A percentile compares a stretch with the other conserved stretches of the same genome.
Conservation (phyloP, 1,140 invertebrate species). For the Drosophila athabasca region DNA sequence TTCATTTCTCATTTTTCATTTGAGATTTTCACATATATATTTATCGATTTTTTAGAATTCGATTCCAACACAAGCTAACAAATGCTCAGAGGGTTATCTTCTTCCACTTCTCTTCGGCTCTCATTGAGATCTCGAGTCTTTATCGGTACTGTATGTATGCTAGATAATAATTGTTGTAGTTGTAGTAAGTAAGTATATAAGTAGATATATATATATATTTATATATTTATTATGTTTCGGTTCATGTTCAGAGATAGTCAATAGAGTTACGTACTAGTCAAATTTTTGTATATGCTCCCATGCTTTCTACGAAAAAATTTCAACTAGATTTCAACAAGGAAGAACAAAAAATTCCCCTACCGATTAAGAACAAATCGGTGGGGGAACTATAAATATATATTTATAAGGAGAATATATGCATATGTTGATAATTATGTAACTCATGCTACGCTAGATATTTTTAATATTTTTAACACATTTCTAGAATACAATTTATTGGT, state of each 20-base stretch:
- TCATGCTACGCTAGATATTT: conserved; percentile 37
- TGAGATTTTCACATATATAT: neutral
- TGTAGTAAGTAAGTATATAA: conserved; percentile 19
- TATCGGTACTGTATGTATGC: conserved; percentile 18
- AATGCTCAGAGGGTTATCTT: conserved; percentile 42
- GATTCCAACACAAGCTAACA: conserved; percentile 18
- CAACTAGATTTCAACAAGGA: conserved; percentile 21
- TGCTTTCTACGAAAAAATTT: conserved; percentile 38
- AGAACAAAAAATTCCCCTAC: conserved; percentile 4
- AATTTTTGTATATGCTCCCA: conserved; percentile 40
- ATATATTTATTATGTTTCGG: neutral
- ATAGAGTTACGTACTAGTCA: conserved; percentile 41
- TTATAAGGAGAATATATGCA: neutral
- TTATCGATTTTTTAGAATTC: neutral
- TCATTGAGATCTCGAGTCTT: conserved; percentile 3
- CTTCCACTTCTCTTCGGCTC: conserved; percentile 46
- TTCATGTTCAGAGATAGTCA: conserved; percentile 33
- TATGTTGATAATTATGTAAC: conserved; percentile 24
- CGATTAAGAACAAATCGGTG: conserved; percentile 38
- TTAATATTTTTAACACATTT: conserved; percentile 32
- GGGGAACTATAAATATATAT: neutral
- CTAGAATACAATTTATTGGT: conserved; percentile 31
- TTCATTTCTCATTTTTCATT: conserved; percentile 1
- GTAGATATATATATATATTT: conserved; percentile 11
- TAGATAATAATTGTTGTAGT: conserved; percentile 38